Evolutionary conservation across 2,888 invertebrate species (phyloP).

Genomic region (Matsumyia berberina): DNA sequence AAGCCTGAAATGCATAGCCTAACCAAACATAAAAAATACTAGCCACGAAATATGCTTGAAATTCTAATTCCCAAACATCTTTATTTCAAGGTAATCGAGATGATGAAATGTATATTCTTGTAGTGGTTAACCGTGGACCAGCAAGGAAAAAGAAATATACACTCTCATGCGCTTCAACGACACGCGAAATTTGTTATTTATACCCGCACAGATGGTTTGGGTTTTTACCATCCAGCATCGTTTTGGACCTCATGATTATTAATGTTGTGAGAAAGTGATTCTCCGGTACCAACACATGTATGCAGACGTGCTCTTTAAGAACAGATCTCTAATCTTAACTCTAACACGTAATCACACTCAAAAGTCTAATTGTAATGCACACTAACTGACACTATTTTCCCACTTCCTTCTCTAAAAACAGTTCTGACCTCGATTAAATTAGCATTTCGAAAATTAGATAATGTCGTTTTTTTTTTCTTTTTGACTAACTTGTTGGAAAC

Average conservation of each 20-base stretch:
- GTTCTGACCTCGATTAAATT: slow-evolving; percentile 46
- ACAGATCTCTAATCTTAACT: not conserved
- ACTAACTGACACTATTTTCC: slow-evolving; percentile 10
- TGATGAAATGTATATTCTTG: slow-evolving; percentile 36
- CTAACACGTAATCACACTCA: not conserved
- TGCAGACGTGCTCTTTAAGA: not conserved
- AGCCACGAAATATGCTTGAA: slow-evolving; percentile 8
- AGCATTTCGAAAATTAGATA: slow-evolving; percentile 56
- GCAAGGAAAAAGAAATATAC: slow-evolving; percentile 2
- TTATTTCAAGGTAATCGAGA: slow-evolving; percentile 50
- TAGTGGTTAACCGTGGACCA: slow-evolving; percentile 53
- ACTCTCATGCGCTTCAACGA: not conserved
- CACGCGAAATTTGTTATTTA: not conserved
- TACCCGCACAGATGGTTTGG: slow-evolving; percentile 15
- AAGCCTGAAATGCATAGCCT: not conserved
- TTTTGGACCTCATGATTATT: not conserved
- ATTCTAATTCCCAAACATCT: slow-evolving; percentile 58
- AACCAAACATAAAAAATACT: not conserved
- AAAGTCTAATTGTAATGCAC: slow-evolving; percentile 10
- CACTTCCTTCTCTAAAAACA: slow-evolving; percentile 31
- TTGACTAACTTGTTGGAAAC: slow-evolving; percentile 24
- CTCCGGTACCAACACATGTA: not conserved
- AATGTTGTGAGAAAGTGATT: not conserved
- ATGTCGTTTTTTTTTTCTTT: slow-evolving; percentile 5
- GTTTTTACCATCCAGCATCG: not conserved